Base-by-base conservation (phyloP, 2,113 vertebrate genomes). In the Hippocampus zosterae region DNA sequence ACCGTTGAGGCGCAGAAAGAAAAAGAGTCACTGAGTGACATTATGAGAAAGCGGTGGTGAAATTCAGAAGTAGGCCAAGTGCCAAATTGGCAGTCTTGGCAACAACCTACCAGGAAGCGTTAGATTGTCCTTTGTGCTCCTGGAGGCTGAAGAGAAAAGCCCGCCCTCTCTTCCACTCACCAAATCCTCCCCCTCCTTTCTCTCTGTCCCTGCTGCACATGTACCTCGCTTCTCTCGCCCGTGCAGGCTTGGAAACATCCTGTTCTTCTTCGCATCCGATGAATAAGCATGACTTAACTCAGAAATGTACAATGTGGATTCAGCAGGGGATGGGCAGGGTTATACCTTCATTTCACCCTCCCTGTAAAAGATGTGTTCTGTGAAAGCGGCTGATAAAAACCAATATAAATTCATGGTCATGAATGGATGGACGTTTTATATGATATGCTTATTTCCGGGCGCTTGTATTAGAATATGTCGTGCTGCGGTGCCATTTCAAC, bases 51-150 rank as follows among this genome's bases (percentile, higher is more conserved):
- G 75, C 55, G 74, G 33, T 76, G 81, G 83, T 83, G 71, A 84
- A 84, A 80, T 70, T 79, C 72, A 73, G 76, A 79, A 81, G 80
- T 70, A 74, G 78, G 78, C 73, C 76, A 81, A 88, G 79, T 88
- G 88, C 90, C 90, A 92, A 90, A 87, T 91, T 92, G 89, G 88
- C 91, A 91, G 91, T 90, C 88, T 87, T 91, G 89, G 91, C 90
- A 87, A 69, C 71, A 67, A 81, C 84, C 86, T 87, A 88, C 89
- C 86, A 91, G 91, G 90, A 92, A 91, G 88, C 88, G 90, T 89
- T 90, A 89, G 89, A 91, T 91, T 91, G 89, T 91, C 88, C 90
- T 92, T 92, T 92, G 89, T 92, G 83, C 91, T 91, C 81, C 86
- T 84, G 85, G 86, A 88, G 81, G 86, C 88, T 89, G 82, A 70